phyloP scores from a whole-genome alignment of 1,140 invertebrate genomes.

The Acromyrmex charruanus region DNA sequence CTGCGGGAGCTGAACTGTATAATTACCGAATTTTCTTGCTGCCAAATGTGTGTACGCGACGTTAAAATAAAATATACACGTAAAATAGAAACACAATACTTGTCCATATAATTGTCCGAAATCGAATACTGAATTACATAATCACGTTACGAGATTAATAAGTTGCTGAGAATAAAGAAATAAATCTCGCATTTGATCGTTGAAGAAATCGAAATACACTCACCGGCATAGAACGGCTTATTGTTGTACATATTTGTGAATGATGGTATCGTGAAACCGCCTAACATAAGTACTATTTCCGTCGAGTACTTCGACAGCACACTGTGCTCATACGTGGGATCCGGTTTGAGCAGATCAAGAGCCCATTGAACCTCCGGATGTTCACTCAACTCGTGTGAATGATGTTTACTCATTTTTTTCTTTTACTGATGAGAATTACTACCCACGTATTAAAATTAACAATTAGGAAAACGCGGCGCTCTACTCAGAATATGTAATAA shows the following conservation, averaged over 20 bases:
- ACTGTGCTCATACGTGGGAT: constrained; percentile 69
- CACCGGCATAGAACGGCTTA: constrained; percentile 63
- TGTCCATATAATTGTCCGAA: not conserved
- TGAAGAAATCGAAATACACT: constrained; percentile 8
- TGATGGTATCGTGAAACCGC: constrained; percentile 38
- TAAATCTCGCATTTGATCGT: not conserved
- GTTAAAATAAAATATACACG: not conserved
- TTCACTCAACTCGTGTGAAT: constrained; percentile 47
- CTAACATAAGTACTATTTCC: not conserved
- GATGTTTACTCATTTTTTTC: constrained; percentile 36
- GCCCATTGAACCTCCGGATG: constrained; percentile 80
- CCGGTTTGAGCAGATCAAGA: constrained; percentile 76
- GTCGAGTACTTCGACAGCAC: constrained; percentile 58
- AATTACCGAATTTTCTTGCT: too few species aligned
- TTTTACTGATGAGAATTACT: not conserved
- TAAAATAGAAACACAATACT: not conserved
- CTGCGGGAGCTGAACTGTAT: too few species aligned
- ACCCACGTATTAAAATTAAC: not conserved
- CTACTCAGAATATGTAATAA: not conserved
- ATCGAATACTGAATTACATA: constrained; percentile 24
- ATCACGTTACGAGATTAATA: not conserved
- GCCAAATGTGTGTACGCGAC: not conserved
- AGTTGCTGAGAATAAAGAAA: not conserved
- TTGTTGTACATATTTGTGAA: not conserved
- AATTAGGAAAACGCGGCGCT: not conserved